Evolutionary conservation across 2,888 invertebrate species (phyloP), one percentile per base, ranked within the genome.

Genomic region (Dioctria linearis): DNA sequence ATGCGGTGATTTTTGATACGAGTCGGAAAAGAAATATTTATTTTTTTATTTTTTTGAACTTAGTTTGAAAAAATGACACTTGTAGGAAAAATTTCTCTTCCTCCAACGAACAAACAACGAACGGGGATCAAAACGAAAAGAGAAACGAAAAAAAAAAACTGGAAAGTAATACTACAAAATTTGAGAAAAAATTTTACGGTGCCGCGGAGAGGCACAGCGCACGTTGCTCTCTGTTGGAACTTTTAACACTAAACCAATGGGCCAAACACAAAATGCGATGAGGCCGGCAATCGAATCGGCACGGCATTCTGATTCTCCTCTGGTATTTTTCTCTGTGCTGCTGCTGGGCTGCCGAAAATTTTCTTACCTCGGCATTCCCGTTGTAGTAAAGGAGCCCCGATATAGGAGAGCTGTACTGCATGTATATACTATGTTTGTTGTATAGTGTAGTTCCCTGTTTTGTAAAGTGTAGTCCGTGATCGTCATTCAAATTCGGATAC

Each of bases 181-280:
- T 67, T 79, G 59, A 71, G 46, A 59, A 79, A 43, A 71, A 71
- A 82, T 78, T 78, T 81, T 81, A 57, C 73, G 76, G 79, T 84
- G 84, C 84, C 85, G 85, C 86, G 85, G 84, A 84, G 83, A 84
- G 83, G 84, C 84, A 83, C 82, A 83, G 84, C 84, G 83, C 83
- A 84, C 84, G 87, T 86, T 86, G 86, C 87, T 87, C 86, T 86
- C 87, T 86, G 86, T 87, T 85, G 87, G 87, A 87, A 87, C 86
- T 87, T 87, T 87, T 86, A 87, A 87, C 86, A 87, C 87, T 87
- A 85, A 86, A 84, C 83, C 83, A 84, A 81, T 83, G 83, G 82
- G 82, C 78, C 67, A 65, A 78, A 66, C 66, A 78, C 54, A 78
- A 78, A 76, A 76, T 59, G 46, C 76, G 42, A 61, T 46, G 63